These are phyloP conservation scores for Acanthoscelides obtectus DNA, from an alignment of 2,888 invertebrate genomes.

Conservation along the genomic window DNA sequence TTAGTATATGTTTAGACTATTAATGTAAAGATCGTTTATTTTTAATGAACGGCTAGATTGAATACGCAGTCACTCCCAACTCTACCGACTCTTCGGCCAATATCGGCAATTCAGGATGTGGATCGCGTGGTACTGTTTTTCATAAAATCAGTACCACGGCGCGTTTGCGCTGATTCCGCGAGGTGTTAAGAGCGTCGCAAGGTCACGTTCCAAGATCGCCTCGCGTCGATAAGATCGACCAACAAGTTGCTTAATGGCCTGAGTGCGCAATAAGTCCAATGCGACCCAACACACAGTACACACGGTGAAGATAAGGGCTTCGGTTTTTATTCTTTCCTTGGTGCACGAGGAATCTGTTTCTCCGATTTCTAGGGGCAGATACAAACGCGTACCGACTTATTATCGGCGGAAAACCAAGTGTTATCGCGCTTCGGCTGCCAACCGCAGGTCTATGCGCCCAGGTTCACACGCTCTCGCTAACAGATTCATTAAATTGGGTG, in stretches of 20 bases:
- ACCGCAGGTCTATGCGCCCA: neutral
- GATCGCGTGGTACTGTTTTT: conserved; percentile 7
- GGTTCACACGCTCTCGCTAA: neutral
- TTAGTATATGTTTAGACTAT: too few relatives aligned
- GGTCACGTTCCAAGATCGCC: conserved; percentile 46
- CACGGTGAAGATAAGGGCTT: conserved; percentile 5
- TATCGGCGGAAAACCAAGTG: neutral
- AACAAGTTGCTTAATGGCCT: conserved; percentile 39
- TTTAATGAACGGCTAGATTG: too few relatives aligned
- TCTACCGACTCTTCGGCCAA: too few relatives aligned
- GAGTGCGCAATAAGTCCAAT: conserved; percentile 40
- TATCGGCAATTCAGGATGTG: too few relatives aligned
- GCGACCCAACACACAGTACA: conserved; percentile 34
- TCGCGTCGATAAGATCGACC: conserved; percentile 42
- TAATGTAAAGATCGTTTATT: too few relatives aligned
- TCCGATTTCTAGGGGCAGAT: conserved; percentile 28
- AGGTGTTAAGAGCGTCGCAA: conserved; percentile 45
- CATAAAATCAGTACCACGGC: conserved; percentile 15
- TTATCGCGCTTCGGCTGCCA: neutral
- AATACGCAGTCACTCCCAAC: too few relatives aligned
- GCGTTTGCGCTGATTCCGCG: conserved; percentile 29
- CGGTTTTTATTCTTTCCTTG: conserved; percentile 32
- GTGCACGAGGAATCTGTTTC: conserved; percentile 21
- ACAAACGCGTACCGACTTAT: conserved; percentile 23
- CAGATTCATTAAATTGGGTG: neutral